Evolutionary conservation across 2,888 invertebrate genomes (phyloP).

Genomic region (Altica lythri): DNA sequence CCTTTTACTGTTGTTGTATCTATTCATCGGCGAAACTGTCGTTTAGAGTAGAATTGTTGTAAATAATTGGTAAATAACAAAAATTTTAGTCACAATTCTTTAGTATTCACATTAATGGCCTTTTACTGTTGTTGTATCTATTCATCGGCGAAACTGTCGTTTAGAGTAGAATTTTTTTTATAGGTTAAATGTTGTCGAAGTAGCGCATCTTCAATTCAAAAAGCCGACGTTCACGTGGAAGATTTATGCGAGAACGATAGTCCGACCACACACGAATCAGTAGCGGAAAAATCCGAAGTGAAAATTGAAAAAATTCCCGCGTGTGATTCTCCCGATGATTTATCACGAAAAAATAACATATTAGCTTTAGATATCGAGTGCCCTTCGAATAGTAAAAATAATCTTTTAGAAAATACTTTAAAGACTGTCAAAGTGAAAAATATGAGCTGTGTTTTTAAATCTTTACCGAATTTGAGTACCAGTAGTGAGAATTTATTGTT

Average conservation of each 20-base stretch:
- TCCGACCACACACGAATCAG: too few species aligned
- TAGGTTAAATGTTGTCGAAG: conserved; percentile 40
- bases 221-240: conserved; percentile 49
- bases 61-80: too few species aligned
- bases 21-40: too few species aligned
- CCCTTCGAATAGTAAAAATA: conserved; percentile 50
- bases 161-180: conserved; percentile 19
- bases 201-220: conserved; percentile 47
- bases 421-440: conserved; percentile 51
- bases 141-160: too few species aligned
- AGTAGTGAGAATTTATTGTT: conserved; percentile 68
- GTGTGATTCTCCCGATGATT: conserved; percentile 31
- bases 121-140: too few species aligned
- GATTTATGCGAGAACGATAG: conserved; percentile 45
- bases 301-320: conserved; percentile 31
- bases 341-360: conserved; percentile 50
- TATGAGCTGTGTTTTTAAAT: conserved; percentile 60
- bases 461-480: conserved; percentile 74
- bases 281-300: too few species aligned
- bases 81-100: too few species aligned
- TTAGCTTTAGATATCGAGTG: conserved; percentile 60
- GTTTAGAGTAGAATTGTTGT: too few species aligned
- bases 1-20: too few species aligned
- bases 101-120: too few species aligned
- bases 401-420: conserved; percentile 45